Evolutionary conservation across 2,797 vertebrate species (phyloP), one percentile per base, ranked within the genome.

Genomic region (Schizopygopsis pylzovi): DNA sequence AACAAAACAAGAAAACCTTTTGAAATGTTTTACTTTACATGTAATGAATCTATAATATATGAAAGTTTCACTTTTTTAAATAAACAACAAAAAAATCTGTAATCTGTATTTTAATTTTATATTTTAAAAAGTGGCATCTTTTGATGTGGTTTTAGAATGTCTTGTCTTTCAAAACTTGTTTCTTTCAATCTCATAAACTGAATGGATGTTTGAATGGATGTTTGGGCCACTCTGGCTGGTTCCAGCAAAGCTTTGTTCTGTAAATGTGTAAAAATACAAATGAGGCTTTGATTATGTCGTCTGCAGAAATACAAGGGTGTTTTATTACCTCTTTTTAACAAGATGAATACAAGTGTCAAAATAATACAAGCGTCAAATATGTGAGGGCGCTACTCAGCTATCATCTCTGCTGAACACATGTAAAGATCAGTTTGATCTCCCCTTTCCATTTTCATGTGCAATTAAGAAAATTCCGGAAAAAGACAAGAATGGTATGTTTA

Each of bases 251-350:
- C 87, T 88, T 85, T 91, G 87, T 87, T 88, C 84, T 65, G 78
- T 82, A 52, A 76, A 85, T 65, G 33, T 86, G 76, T 78, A 78
- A 88, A 86, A 89, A 85, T 81, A 84, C 85, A 87, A 81, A 78
- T 76, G 82, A 89, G 82, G 70, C 78, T 88, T 90, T 91, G 80
- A 91, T 90, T 87, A 88, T 83, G 87, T 87, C 15, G 82, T 87
- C 83, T 85, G 83, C 77, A 82, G 79, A 87, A 82, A 88, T 39
- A 72, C 39, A 12, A 73, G 83, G 85, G 67, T 56, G 70, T 71
- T 91, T 90, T 89, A 89, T 81, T 80, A 85, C 65, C 39, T 41
- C 70, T 52, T 76, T 90, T 88, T 89, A 89, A 91, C 84, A 89
- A 90, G 88, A 89, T 49, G 43, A 88, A 90, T 85, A 89, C 85